phyloP scores from a whole-genome alignment of 2,797 vertebrate genomes.

The Sphaeramia orbicularis region DNA sequence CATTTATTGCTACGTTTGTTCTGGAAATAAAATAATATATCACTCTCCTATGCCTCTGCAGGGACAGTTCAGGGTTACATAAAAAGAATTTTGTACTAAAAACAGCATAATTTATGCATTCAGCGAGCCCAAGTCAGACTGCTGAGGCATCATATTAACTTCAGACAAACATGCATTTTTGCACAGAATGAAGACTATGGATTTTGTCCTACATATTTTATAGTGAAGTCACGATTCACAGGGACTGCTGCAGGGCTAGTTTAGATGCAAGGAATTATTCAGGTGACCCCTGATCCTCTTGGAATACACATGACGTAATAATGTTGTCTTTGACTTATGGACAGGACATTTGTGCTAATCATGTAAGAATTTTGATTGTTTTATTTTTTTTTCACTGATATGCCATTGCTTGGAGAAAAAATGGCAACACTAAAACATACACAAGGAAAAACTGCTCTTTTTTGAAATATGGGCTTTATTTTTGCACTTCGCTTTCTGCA shows the following conservation, averaged over 20 bases:
- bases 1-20: slow-evolving; percentile 11
- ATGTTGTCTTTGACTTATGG: too few relatives aligned
- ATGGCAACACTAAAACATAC: too few relatives aligned
- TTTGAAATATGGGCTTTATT: background rate
- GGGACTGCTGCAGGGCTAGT: background rate
- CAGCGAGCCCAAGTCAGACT: slow-evolving; percentile 23
- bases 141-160: slow-evolving; percentile 22
- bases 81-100: slow-evolving; percentile 20
- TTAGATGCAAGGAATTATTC: too few relatives aligned
- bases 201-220: slow-evolving; percentile 11
- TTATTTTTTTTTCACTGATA: too few relatives aligned
- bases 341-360: too few relatives aligned
- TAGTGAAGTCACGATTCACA: background rate
- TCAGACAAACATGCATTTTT: slow-evolving; percentile 14
- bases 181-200: slow-evolving; percentile 1
- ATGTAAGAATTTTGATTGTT: too few relatives aligned
- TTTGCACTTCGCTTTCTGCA: background rate
- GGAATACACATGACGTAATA: background rate
- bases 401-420: too few relatives aligned
- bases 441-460: too few relatives aligned
- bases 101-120: slow-evolving; percentile 20
- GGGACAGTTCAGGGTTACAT: slow-evolving; percentile 13
- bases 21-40: slow-evolving; percentile 13
- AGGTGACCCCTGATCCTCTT: too few relatives aligned
- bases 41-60: background rate